Conservation (phyloP, 92 coral and sea anemone genomes). For the Nematostella vectensis region DNA sequence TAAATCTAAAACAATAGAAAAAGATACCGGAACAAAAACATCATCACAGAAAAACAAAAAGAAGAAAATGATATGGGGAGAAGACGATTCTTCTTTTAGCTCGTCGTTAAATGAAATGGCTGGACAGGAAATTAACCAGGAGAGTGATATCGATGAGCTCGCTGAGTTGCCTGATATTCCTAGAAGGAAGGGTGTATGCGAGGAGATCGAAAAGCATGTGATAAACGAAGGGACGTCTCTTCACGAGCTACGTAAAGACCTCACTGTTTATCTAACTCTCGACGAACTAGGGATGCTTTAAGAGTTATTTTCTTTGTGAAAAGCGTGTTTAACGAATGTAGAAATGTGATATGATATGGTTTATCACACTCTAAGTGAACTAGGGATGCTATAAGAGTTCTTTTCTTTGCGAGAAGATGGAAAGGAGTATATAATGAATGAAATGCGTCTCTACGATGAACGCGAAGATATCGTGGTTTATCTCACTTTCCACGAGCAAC, state of each 20-base stretch:
- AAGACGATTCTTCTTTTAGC: background rate
- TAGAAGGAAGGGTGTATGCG: conserved; percentile 26
- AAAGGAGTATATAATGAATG: too few species aligned
- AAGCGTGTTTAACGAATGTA: too few species aligned
- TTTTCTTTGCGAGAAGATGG: too few species aligned
- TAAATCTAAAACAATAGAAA: background rate
- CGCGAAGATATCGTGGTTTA: too few species aligned
- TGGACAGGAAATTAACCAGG: background rate
- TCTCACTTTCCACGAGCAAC: too few species aligned
- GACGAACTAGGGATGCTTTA: conserved; percentile 33
- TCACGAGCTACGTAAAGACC: conserved; percentile 30
- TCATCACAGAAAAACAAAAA: background rate
- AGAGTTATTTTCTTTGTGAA: too few species aligned
- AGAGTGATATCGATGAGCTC: background rate
- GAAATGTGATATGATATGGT: too few species aligned
- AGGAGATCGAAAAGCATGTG: conserved; percentile 27
- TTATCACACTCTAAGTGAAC: too few species aligned
- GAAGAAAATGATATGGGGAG: background rate
- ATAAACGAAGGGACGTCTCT: conserved; percentile 29
- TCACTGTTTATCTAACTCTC: conserved; percentile 25
- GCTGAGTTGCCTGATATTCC: too few species aligned
- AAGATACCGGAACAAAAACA: background rate
- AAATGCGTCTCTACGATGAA: too few species aligned
- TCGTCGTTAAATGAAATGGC: background rate
- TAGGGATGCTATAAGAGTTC: too few species aligned